Evolutionary conservation across 2,888 invertebrate genomes (phyloP), one percentile per base, ranked within the genome.

Genomic region (Hydroisotoma schaefferi): DNA sequence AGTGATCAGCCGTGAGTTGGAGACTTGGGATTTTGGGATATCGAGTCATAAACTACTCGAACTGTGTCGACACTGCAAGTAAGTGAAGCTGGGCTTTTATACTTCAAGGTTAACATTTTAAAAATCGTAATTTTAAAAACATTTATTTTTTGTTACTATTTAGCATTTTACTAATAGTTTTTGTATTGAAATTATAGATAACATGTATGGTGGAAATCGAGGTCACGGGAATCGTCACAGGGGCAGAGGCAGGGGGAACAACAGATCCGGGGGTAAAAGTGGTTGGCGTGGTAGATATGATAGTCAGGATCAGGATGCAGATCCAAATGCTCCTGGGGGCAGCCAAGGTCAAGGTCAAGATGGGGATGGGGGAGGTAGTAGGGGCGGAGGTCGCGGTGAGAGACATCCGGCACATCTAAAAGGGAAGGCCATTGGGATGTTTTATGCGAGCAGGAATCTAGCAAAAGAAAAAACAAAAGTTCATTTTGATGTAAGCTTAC

Each of bases 381-480:
- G 51, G 33, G 52, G 49, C 25, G 48, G 60, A 28, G 55, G 55
- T 25, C 27, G 54, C 4, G 22, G n/a, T 12, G 28, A 18, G 25
- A 10, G 28, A 48, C n/a, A 25, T 6, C 70, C 70, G 23, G 43
- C 56, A 22, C 54, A 55, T 29, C 53, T 70, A 2, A 52, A 46
- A 23, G 70, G 70, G 33, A 64, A 37, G 29, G 58, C 55, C 5
- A 66, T 68, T 27, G 70, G 70, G 0, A 18, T 70, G 2, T 70
- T 55, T 44, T 64, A 66, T 47, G 52, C 53, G n/a, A n/a, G 6
- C 15, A 18, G 12, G n/a, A 48, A 23, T 10, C 27, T 18, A 28
- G 23, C 4, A 28, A 18, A 48, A 48, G 29, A 10, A 26, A 27
- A 48, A 28, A 12, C 15, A 48, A 8, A 43, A 43, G 43, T 15